Evolutionary conservation across 2,888 invertebrate species (phyloP).

Genomic region (Dorcus hopei): DNA sequence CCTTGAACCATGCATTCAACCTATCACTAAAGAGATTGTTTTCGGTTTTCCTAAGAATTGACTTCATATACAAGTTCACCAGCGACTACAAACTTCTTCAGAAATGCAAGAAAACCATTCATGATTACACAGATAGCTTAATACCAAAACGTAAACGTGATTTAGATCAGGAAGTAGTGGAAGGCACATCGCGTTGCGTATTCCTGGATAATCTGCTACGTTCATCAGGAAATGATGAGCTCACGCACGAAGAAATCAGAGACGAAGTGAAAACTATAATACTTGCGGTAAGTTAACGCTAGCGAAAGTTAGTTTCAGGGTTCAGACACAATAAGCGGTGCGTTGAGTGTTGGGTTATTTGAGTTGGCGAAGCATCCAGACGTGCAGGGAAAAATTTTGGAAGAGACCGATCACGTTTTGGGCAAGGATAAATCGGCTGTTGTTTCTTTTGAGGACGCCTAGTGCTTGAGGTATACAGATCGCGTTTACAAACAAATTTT

Average conservation of each 20-base stretch:
- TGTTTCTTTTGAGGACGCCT: neutral
- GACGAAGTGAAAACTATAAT: conserved; percentile 15
- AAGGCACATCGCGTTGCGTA: no score
- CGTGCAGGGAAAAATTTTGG: conserved; percentile 26
- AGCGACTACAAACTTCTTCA: no score
- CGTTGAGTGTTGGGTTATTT: conserved; percentile 20
- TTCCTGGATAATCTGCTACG: no score
- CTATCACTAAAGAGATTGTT: no score
- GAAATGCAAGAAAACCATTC: no score
- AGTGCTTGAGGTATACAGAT: neutral
- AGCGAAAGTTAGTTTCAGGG: conserved; percentile 13
- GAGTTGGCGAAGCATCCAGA: conserved; percentile 22
- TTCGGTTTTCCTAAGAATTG: no score
- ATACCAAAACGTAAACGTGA: no score
- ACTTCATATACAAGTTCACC: no score
- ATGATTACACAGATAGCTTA: no score
- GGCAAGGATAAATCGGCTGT: neutral
- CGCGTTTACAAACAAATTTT: neutral
- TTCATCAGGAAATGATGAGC: neutral
- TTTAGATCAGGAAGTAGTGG: no score
- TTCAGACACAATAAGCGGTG: conserved; percentile 26
- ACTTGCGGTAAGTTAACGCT: no score
- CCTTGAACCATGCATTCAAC: no score
- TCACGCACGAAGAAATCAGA: conserved; percentile 24
- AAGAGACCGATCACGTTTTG: conserved; percentile 21